phyloP scores from a whole-genome alignment of 2,113 vertebrate genomes.

The Notarius lentiginosus region DNA sequence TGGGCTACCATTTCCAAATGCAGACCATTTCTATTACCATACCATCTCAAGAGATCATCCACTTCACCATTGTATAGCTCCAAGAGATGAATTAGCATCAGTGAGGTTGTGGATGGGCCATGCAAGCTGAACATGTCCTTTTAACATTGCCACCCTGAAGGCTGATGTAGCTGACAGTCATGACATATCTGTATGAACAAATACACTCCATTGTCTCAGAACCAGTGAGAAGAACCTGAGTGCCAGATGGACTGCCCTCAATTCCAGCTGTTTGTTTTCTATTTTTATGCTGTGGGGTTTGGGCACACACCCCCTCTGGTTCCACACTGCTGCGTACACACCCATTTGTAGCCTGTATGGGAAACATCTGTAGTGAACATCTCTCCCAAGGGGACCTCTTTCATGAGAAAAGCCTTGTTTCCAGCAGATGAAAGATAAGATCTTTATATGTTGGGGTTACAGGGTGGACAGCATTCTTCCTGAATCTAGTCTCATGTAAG shows the following conservation, averaged over 20 bases:
- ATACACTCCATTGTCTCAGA: not conserved
- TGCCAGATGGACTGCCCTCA: no score
- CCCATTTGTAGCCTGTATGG: not conserved
- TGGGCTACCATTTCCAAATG: no score
- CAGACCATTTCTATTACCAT: no score
- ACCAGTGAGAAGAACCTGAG: no score
- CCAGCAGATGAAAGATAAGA: not conserved
- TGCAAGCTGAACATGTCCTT: no score
- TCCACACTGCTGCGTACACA: not conserved
- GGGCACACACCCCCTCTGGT: not conserved
- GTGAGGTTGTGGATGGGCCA: no score
- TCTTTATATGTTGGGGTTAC: not conserved
- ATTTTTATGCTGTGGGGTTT: not conserved
- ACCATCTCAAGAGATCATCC: no score
- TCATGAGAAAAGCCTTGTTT: not conserved
- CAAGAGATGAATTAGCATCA: no score
- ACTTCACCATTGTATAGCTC: no score
- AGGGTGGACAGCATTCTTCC: not conserved
- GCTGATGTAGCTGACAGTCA: no score
- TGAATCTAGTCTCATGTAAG: not conserved
- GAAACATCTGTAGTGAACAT: not conserved
- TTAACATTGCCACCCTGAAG: no score
- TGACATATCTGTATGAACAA: no score
- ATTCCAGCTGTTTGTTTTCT: not conserved
- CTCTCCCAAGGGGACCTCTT: not conserved